Conservation (phyloP, 2,113 vertebrate species). For the Pyxicephalus adspersus region DNA sequence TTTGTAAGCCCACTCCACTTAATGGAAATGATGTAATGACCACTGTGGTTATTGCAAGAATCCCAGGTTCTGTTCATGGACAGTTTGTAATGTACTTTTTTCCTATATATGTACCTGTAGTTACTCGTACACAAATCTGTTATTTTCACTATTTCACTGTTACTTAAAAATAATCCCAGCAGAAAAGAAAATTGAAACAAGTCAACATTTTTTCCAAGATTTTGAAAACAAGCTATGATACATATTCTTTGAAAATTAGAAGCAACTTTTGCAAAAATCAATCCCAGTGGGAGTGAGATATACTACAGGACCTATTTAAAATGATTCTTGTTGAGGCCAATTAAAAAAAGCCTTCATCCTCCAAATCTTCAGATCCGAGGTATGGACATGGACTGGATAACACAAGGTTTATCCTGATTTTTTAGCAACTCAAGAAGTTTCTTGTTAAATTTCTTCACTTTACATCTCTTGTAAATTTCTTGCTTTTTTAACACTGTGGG, state of each 20-base stretch:
- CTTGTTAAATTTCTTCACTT: conserved; percentile 72
- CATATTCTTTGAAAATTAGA: conserved; percentile 65
- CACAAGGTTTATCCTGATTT: conserved; percentile 68
- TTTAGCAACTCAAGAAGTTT: conserved; percentile 70
- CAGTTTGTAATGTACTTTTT: conserved; percentile 58
- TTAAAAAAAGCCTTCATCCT: conserved; percentile 72
- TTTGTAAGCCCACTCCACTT: conserved; percentile 64
- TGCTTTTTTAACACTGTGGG: conserved; percentile 73
- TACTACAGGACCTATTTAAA: conserved; percentile 68
- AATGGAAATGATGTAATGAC: conserved; percentile 64
- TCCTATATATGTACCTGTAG: conserved; percentile 62
- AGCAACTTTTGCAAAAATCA: conserved; percentile 67
- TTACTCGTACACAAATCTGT: conserved; percentile 61
- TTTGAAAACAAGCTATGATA: conserved; percentile 65
- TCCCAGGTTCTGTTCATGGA: conserved; percentile 61
- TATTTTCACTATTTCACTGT: conserved; percentile 57
- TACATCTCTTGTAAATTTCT: conserved; percentile 69
- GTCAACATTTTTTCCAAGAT: conserved; percentile 64
- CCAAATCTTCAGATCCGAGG: conserved; percentile 65
- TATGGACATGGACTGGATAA: conserved; percentile 64
- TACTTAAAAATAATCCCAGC: conserved; percentile 57
- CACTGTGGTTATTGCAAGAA: conserved; percentile 68
- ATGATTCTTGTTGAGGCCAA: conserved; percentile 69
- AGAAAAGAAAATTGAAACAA: conserved; percentile 43
- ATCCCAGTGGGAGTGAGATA: conserved; percentile 74